These are phyloP conservation scores for Laupala kohalensis DNA, from an alignment of 1,140 invertebrate genomes.

Conservation along the genomic window DNA sequence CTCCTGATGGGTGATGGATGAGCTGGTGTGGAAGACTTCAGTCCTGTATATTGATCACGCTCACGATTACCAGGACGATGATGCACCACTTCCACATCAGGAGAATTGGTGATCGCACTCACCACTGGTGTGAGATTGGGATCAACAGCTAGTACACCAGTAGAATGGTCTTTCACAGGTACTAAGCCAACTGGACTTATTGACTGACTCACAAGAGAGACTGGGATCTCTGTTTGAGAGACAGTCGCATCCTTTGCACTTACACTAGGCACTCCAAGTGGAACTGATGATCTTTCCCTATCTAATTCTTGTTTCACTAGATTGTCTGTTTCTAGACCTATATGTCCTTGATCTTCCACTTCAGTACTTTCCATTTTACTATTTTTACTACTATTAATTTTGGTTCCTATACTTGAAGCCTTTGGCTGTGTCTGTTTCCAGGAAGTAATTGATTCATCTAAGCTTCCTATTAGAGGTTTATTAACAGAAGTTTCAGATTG, in stretches of 20 bases:
- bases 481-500: conserved; percentile 1
- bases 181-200: neutral
- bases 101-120: conserved; percentile 5
- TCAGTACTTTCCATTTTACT: conserved; percentile 6
- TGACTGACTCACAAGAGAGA: neutral
- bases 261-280: neutral
- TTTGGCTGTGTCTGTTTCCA: conserved; percentile 4
- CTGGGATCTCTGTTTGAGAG: neutral
- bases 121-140: neutral
- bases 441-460: conserved; percentile 8
- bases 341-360: neutral
- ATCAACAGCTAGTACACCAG: neutral
- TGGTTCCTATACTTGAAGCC: conserved; percentile 4
- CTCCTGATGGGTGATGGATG: neutral
- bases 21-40: conserved; percentile 1
- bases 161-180: neutral
- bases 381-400: conserved; percentile 2
- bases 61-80: neutral
- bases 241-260: neutral
- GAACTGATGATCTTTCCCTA: neutral
- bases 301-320: neutral
- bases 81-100: neutral
- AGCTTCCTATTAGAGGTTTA: conserved; percentile 6
- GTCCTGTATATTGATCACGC: neutral
- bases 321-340: neutral